Evolutionary conservation across 1,140 invertebrate genomes (phyloP), one percentile per base, ranked within the genome.

Genomic region (Zaprionus inermis): DNA sequence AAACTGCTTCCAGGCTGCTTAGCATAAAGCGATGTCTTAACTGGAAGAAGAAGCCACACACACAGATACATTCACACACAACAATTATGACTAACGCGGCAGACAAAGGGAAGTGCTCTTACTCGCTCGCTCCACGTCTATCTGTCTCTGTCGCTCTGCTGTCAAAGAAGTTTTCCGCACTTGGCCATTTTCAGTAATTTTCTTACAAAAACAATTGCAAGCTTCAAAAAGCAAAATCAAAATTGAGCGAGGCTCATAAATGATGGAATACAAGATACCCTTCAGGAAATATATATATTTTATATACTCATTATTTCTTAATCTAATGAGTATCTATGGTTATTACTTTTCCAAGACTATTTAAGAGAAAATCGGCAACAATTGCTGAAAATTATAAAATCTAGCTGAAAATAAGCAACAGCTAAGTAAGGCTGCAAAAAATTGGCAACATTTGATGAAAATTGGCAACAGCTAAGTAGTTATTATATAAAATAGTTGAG

Each of bases 181-280:
- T 88, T 79, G 83, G 72, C 76, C 88, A 83, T 86, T 86, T 86
- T 72, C 67, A 71, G 81, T 71, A 84, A 85, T 85, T 81, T 85
- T 79, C 83, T 72, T 75, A 70, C 84, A 79, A 83, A 83, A 82
- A 86, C 76, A 82, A 61, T 68, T 60, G 56, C 64, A 32, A 65
- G 34, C 28, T 67, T 34, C 51, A 12, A 24, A 72, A 69, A 34
- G 41, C 51, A 83, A 66, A 68, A 68, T 49, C 76, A 68, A 63
- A 72, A 68, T 54, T 54, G 32, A 34, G 11, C 9, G 12, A 56
- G 0, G 0, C 6, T 6, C 3, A 9, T 16, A 22, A 67, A 12
- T 60, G 41, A 28, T 18, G 9, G n/a, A 22, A 18, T 20, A 9
- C 3, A 6, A 32, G 24, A 38, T 68, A 69, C 65, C 71, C 71